Conservation (phyloP, 1,140 invertebrate genomes). For the Hylaeus anthracinus region DNA sequence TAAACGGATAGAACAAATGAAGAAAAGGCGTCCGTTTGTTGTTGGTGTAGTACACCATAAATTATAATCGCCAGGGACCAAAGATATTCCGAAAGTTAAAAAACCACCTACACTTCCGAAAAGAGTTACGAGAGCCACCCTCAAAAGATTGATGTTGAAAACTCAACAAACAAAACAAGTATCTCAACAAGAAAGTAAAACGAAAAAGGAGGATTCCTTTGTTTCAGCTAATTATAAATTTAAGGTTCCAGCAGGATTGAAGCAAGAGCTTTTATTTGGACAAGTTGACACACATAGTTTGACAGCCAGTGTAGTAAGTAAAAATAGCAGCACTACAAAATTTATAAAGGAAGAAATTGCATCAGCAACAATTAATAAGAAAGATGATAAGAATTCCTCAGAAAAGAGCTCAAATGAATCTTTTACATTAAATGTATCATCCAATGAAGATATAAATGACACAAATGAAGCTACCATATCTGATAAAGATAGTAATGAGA, state of each 20-base stretch:
- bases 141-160: constrained; percentile 70
- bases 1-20: constrained; percentile 63
- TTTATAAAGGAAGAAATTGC: not conserved
- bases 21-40: constrained; percentile 75
- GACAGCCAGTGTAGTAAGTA: not conserved
- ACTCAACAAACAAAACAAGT: not conserved
- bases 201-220: constrained; percentile 52
- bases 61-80: constrained; percentile 66
- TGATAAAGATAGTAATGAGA: not conserved
- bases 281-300: constrained; percentile 11
- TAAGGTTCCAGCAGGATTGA: constrained; percentile 58
- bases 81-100: constrained; percentile 1
- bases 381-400: not conserved
- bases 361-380: not conserved
- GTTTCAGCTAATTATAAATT: constrained; percentile 53
- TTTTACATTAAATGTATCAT: not conserved
- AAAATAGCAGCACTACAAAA: not conserved
- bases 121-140: constrained; percentile 70
- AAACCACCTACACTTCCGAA: constrained; percentile 31
- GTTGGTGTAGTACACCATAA: constrained; percentile 75
- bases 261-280: constrained; percentile 62
- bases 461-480: not conserved
- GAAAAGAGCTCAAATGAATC: constrained; percentile 1
- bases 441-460: constrained; percentile 1
- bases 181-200: not conserved